Evolutionary conservation across 2,888 invertebrate genomes (phyloP).

Genomic region (Amaurobius ferox): DNA sequence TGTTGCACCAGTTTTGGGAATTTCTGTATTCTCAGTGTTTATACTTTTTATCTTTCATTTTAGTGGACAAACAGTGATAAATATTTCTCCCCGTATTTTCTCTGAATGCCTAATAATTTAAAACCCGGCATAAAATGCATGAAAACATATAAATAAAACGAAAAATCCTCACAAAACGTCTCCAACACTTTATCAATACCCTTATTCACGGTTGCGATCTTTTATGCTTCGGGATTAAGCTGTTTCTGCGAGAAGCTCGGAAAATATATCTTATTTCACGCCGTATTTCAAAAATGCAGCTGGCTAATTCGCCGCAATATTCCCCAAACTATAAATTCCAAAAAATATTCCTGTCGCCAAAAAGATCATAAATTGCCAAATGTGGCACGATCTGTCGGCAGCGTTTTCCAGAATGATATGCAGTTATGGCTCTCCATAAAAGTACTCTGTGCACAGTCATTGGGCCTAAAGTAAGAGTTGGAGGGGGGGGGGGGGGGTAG

Average conservation of each 20-base stretch:
- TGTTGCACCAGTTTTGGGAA: no score
- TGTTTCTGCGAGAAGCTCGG: neutral
- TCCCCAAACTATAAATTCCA: conserved; percentile 7
- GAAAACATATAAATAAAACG: no score
- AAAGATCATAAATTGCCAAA: conserved; percentile 62
- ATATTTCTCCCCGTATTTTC: no score
- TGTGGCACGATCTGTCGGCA: conserved; percentile 52
- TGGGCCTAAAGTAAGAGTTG: conserved; percentile 60
- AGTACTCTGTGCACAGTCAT: conserved; percentile 71
- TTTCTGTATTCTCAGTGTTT: no score
- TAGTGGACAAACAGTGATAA: no score
- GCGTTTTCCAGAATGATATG: conserved; percentile 69
- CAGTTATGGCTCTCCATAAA: conserved; percentile 72
- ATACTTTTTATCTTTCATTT: no score
- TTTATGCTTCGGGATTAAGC: conserved; percentile 8
- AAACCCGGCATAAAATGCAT: no score
- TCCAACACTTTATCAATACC: neutral
- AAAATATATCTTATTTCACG: conserved; percentile 3
- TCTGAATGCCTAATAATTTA: no score
- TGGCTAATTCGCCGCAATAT: conserved; percentile 17
- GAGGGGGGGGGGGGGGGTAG: conserved; percentile 34
- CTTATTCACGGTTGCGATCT: neutral
- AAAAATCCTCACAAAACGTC: neutral
- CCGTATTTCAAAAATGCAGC: conserved; percentile 16
- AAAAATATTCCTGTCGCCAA: conserved; percentile 46